These are phyloP conservation scores for Phalera bucephala DNA, from an alignment of 2,888 invertebrate species.

Conservation along the genomic window DNA sequence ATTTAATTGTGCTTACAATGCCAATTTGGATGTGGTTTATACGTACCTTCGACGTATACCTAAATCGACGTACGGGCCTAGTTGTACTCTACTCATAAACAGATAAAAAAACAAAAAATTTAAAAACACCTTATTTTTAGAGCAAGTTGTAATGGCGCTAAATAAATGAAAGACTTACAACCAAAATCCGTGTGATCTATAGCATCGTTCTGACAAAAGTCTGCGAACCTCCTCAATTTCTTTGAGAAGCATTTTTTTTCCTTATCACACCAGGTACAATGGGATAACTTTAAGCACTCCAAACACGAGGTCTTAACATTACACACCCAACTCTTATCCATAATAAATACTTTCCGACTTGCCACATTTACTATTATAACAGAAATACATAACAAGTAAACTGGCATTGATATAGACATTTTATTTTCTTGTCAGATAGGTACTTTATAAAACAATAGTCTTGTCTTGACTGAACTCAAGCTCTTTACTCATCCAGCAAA, in stretches of 20 bases:
- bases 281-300: slow-evolving; percentile 60
- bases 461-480: background rate
- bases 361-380: slow-evolving; percentile 26
- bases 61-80: too few relatives aligned
- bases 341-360: slow-evolving; percentile 30
- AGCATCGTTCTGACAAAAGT: slow-evolving; percentile 52
- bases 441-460: background rate
- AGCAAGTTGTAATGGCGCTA: too few relatives aligned
- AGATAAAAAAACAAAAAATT: too few relatives aligned
- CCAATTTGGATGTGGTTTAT: too few relatives aligned
- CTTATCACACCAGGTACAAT: slow-evolving; percentile 68
- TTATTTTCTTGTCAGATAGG: slow-evolving; percentile 9
- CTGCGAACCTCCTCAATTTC: slow-evolving; percentile 30
- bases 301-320: slow-evolving; percentile 59
- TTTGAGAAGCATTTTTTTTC: slow-evolving; percentile 63
- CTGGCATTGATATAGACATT: slow-evolving; percentile 26
- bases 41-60: too few relatives aligned
- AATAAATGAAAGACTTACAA: slow-evolving; percentile 38
- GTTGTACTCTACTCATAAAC: too few relatives aligned
- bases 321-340: slow-evolving; percentile 64
- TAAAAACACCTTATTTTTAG: too few relatives aligned
- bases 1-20: too few relatives aligned
- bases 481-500: slow-evolving; percentile 2
- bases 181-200: slow-evolving; percentile 52
- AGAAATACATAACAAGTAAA: slow-evolving; percentile 26